phyloP scores from a whole-genome alignment of 2,797 vertebrate genomes.

The Pachyuromys duprasi region DNA sequence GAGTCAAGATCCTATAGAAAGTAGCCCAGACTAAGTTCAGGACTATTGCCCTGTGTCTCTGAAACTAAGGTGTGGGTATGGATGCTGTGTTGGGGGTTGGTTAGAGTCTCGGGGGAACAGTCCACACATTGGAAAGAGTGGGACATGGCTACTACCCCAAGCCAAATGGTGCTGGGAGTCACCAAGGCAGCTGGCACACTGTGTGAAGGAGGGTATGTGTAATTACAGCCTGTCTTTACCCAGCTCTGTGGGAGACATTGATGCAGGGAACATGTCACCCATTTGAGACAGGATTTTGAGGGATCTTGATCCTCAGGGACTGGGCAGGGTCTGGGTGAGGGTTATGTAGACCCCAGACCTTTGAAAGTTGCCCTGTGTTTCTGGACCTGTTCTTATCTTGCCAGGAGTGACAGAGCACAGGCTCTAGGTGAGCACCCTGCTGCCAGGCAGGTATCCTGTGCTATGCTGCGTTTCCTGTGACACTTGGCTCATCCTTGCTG shows the following conservation, averaged over 20 bases:
- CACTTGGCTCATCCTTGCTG: background rate
- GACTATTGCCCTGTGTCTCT: background rate
- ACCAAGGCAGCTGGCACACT: background rate
- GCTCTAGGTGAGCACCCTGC: background rate
- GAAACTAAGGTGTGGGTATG: too few relatives aligned
- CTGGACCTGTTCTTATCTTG: background rate
- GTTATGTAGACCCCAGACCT: background rate
- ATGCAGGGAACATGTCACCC: background rate
- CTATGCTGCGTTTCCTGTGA: background rate
- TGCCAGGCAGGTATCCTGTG: background rate
- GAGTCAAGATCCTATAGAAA: background rate
- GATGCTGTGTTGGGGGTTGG: background rate
- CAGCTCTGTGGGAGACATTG: background rate
- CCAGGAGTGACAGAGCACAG: background rate
- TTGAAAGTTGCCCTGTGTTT: background rate
- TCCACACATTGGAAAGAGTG: background rate
- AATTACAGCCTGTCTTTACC: background rate
- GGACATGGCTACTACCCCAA: background rate
- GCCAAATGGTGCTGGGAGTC: background rate
- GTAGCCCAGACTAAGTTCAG: background rate
- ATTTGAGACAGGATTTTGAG: background rate
- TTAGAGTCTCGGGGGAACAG: background rate
- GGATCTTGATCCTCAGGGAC: background rate
- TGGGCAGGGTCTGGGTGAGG: background rate
- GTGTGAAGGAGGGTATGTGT: background rate